Conservation (phyloP, 2,888 invertebrate species). For the Eilema sororculum region DNA sequence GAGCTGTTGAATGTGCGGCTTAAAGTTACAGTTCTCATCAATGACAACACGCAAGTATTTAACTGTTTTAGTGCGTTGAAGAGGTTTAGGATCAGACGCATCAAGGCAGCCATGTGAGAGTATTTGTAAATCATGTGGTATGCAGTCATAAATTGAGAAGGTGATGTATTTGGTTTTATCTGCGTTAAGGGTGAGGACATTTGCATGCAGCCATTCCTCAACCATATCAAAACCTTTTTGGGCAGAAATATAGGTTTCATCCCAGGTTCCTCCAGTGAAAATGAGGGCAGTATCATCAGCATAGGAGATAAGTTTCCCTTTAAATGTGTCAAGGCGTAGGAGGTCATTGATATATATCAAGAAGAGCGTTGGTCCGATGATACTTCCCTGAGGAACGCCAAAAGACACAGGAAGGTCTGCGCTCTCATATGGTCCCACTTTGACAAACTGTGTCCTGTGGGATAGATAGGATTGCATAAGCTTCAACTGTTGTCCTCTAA, state of each 20-base stretch:
- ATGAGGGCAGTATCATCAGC: neutral
- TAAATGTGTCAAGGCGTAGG: neutral
- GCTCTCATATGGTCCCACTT: neutral
- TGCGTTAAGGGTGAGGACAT: too few relatives aligned
- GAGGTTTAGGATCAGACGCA: neutral
- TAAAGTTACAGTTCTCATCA: constrained; percentile 7
- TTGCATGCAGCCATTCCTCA: too few relatives aligned
- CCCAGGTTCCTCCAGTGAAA: too few relatives aligned
- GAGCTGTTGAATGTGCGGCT: neutral
- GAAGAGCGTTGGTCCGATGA: constrained; percentile 3
- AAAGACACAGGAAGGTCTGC: neutral
- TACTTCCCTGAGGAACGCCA: constrained; percentile 3
- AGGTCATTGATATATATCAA: neutral
- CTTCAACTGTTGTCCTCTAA: too few relatives aligned
- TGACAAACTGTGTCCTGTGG: neutral
- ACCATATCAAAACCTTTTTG: constrained; percentile 3
- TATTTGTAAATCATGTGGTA: too few relatives aligned
- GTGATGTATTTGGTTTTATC: too few relatives aligned
- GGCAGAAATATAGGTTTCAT: neutral
- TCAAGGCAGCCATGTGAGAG: too few relatives aligned
- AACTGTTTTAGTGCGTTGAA: neutral
- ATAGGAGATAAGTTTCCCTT: neutral
- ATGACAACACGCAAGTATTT: constrained; percentile 1
- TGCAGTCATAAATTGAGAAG: too few relatives aligned
- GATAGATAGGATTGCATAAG: too few relatives aligned